A percentile compares a stretch with the other conserved stretches of the same genome.
Conservation (phyloP, 2,797 vertebrate genomes). For the Oreochromis mossambicus region DNA sequence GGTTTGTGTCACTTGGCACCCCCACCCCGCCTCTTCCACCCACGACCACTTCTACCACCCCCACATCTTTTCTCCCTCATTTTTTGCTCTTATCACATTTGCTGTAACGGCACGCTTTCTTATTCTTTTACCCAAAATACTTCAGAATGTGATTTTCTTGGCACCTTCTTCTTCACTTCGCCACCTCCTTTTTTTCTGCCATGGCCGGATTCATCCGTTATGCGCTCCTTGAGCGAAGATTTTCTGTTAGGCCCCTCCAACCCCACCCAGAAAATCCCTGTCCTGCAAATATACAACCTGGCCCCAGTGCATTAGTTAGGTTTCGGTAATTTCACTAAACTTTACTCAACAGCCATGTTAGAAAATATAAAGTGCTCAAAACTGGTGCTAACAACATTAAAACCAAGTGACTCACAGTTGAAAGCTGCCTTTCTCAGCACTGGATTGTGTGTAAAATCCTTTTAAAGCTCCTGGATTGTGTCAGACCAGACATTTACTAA, state of each 20-base stretch:
- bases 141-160: constrained; percentile 19
- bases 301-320: not conserved
- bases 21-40: not conserved
- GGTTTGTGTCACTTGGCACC: constrained; percentile 76
- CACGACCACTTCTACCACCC: not conserved
- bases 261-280: not conserved
- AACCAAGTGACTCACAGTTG: not conserved
- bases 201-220: accelerated
- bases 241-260: not conserved
- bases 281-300: not conserved
- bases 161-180: not conserved
- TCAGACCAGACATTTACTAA: not conserved
- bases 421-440: not conserved
- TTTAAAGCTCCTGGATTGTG: not conserved
- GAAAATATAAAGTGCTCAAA: not conserved
- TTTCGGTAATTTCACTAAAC: not conserved
- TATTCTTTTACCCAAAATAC: constrained; percentile 20
- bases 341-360: not conserved
- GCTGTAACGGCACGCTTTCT: not conserved
- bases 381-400: not conserved
- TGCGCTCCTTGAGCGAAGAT: not conserved
- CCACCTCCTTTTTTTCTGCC: not conserved
- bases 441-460: not conserved
- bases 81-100: constrained; percentile 29
- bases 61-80: not conserved